phyloP scores from a whole-genome alignment of 2,888 invertebrate species.

The Dorcus hopei region DNA sequence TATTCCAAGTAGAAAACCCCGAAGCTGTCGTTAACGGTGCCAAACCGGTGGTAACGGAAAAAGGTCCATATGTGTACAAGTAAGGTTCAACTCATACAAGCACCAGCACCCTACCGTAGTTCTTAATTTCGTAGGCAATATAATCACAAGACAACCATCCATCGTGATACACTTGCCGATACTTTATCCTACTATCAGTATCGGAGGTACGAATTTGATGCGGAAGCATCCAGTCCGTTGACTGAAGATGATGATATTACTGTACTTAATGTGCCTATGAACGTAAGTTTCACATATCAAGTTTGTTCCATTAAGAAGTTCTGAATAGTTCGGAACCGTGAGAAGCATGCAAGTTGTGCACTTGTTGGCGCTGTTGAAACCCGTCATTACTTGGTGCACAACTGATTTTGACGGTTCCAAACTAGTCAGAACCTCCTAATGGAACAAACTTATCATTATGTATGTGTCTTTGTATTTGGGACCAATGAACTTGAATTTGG shows the following conservation, averaged over 20 bases:
- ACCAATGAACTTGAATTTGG: neutral
- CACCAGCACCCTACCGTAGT: neutral
- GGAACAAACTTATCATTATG: too few species aligned
- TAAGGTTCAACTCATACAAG: slow-evolving; percentile 29
- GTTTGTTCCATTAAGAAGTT: too few species aligned
- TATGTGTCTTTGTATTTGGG: neutral
- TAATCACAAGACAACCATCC: slow-evolving; percentile 5
- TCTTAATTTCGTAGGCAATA: slow-evolving; percentile 2
- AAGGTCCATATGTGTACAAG: slow-evolving; percentile 53
- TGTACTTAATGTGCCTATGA: slow-evolving; percentile 53
- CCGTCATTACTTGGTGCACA: too few species aligned
- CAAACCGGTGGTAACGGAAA: slow-evolving; percentile 47
- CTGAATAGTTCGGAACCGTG: too few species aligned
- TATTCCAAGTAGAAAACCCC: slow-evolving; percentile 53
- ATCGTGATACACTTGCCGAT: slow-evolving; percentile 31
- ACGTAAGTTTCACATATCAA: slow-evolving; percentile 48
- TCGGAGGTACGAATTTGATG: slow-evolving; percentile 57
- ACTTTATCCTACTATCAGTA: slow-evolving; percentile 45
- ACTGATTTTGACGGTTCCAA: too few species aligned
- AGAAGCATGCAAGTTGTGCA: too few species aligned
- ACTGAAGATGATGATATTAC: slow-evolving; percentile 57
- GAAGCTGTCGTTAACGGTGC: slow-evolving; percentile 44
- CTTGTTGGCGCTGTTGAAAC: too few species aligned
- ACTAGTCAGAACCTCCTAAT: too few species aligned
- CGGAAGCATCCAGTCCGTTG: slow-evolving; percentile 54